Evolutionary conservation across 2,888 invertebrate species (phyloP).

Genomic region (Cybosia mesomella): DNA sequence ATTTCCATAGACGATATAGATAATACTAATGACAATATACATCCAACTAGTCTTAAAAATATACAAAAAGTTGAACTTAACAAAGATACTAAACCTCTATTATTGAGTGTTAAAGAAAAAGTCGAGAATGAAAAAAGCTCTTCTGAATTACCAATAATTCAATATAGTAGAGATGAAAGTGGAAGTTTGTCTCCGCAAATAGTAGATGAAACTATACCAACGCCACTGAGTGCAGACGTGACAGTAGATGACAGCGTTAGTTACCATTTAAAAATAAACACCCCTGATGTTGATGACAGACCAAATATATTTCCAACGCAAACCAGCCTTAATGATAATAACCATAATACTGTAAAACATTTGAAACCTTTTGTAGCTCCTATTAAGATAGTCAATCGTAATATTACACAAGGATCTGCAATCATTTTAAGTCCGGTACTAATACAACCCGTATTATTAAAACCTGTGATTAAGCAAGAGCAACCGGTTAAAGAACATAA

Average conservation of each 20-base stretch:
- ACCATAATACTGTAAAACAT: constrained; percentile 51
- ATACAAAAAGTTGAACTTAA: constrained; percentile 19
- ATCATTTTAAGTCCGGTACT: constrained; percentile 78
- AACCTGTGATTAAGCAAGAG: constrained; percentile 45
- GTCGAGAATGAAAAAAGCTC: constrained; percentile 14
- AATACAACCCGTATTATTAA: constrained; percentile 74
- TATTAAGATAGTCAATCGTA: constrained; percentile 64
- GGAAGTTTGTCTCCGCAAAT: constrained; percentile 47
- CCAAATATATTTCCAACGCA: constrained; percentile 42
- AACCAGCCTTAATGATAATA: constrained; percentile 44
- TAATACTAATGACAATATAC: constrained; percentile 16
- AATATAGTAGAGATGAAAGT: constrained; percentile 20
- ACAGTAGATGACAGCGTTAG: constrained; percentile 70
- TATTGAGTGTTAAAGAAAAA: constrained; percentile 31
- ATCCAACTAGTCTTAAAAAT: constrained; percentile 22
- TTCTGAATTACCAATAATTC: constrained; percentile 16
- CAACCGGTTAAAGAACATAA: constrained; percentile 24
- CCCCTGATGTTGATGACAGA: constrained; percentile 62
- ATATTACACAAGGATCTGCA: constrained; percentile 62
- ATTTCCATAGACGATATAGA: constrained; percentile 28
- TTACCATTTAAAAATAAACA: constrained; percentile 81
- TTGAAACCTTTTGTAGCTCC: constrained; percentile 70
- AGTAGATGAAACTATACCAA: constrained; percentile 28
- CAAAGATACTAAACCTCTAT: constrained; percentile 20
- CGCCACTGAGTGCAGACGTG: constrained; percentile 39